Evolutionary conservation across 2,797 vertebrate species (phyloP), one percentile per base, ranked within the genome.

Genomic region (Sebastes steindachneri): DNA sequence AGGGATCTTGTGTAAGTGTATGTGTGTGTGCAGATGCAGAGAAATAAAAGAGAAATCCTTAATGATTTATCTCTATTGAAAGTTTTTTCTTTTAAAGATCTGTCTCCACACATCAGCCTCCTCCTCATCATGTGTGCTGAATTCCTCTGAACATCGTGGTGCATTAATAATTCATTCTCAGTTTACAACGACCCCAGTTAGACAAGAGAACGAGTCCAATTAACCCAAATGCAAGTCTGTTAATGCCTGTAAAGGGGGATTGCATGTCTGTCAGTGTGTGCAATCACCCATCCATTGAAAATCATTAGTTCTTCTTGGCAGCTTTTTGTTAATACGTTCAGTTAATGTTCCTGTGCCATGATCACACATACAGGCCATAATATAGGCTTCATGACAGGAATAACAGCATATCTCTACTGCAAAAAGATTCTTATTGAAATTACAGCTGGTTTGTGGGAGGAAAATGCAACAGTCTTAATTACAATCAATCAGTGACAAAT

Each of bases 121-220:
- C 41, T 67, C 28, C 69, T 71, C 65, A 8, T 51, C 17, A 51
- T 53, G 0, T 71, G 63, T 35, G 45, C n/a, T 70, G 64, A 45
- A 82, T 79, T 75, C 75, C 53, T 71, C 63, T 66, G 71, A 83
- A 83, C 77, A 74, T 73, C 19, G 53, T 23, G 70, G 4, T 68
- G 80, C 68, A 84, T 86, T 25, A 80, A 84, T 85, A 60, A 90
- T 89, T 79, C 7, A 84, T 73, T 25, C 75, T 35, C 48, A 75
- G 45, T 62, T 75, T 51, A n/a, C 69, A 75, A 33, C 25, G 58
- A 89, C 64, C 67, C 78, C 26, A 31, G 65, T 23, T 45, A 68
- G 65, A 80, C 62, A 68, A 23, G 37, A 48, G 53, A 72, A 65
- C 28, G 23, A 58, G 33, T 84, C 75, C 53, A 82, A 85, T 86